A percentile compares a stretch with the other conserved stretches of the same genome.
These are phyloP conservation scores for Brienomyrus brachyistius DNA, from an alignment of 2,113 vertebrate species.

Conservation along the genomic window DNA sequence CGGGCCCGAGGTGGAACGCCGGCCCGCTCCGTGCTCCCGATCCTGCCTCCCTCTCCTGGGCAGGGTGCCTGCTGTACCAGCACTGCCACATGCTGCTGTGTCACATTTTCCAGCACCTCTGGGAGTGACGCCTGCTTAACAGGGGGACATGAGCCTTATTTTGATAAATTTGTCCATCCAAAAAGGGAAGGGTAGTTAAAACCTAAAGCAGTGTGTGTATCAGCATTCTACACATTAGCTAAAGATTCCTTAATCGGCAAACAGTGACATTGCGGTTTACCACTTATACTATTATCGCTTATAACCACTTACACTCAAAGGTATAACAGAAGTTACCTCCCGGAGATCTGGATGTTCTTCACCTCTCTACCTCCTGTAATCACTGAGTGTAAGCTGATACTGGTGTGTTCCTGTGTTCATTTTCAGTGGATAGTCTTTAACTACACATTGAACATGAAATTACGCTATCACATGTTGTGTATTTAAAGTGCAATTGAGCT, in stretches of 20 bases:
- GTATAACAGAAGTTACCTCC: neutral
- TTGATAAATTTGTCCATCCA: neutral
- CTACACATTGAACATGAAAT: neutral
- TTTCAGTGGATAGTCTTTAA: neutral
- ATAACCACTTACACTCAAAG: neutral
- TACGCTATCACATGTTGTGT: neutral
- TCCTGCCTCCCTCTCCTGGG: neutral
- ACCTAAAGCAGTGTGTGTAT: neutral
- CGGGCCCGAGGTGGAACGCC: constrained; percentile 24
- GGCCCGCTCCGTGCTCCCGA: neutral
- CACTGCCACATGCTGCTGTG: neutral
- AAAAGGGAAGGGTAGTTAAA: neutral
- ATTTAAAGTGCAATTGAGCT: neutral
- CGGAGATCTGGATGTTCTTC: neutral
- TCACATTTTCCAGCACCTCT: neutral
- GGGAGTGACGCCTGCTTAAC: neutral
- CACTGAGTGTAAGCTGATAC: neutral
- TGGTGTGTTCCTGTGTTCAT: neutral
- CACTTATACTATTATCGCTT: neutral
- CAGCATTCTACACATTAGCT: neutral
- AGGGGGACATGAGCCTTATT: neutral
- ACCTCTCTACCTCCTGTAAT: neutral
- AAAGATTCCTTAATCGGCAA: neutral
- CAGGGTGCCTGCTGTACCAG: neutral
- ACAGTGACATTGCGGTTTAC: neutral